Conservation (phyloP, 2,888 invertebrate species). For the Heteropelma amictum region DNA sequence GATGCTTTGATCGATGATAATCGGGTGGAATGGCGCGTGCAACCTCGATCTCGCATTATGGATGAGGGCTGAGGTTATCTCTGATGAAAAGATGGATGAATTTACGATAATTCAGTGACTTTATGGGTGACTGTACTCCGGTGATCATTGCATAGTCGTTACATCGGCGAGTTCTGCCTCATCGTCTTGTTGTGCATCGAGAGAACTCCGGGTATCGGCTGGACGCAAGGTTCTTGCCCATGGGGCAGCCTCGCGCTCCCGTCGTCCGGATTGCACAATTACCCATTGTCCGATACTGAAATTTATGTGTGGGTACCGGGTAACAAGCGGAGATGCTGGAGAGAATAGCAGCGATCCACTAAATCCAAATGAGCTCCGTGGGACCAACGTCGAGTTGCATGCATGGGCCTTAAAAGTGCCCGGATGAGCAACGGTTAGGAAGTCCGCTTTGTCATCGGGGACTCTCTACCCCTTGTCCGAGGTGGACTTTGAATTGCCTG, state of each 20-base stretch:
- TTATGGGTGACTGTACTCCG: slow-evolving; percentile 1
- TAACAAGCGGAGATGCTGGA: slow-evolving; percentile 69
- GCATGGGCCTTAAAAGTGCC: slow-evolving; percentile 67
- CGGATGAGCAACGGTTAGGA: slow-evolving; percentile 72
- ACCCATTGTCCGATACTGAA: slow-evolving; percentile 77
- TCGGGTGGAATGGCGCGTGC: too few relatives aligned
- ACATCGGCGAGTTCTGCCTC: not conserved
- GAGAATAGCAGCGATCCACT: slow-evolving; percentile 64
- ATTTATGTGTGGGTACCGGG: slow-evolving; percentile 76
- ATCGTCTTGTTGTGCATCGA: not conserved
- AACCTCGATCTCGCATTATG: too few relatives aligned
- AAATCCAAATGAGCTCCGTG: slow-evolving; percentile 60
- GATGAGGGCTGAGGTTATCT: too few relatives aligned
- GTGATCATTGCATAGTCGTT: not conserved
- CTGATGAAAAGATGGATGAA: not conserved
- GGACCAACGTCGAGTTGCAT: slow-evolving; percentile 48
- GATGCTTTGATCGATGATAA: too few relatives aligned
- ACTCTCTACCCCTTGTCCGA: too few relatives aligned
- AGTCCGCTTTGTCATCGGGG: slow-evolving; percentile 74
- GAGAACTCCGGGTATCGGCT: slow-evolving; percentile 34
- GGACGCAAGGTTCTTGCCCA: slow-evolving; percentile 54
- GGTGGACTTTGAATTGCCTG: too few relatives aligned
- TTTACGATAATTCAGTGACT: not conserved
- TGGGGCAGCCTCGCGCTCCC: slow-evolving; percentile 61
- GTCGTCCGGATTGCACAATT: slow-evolving; percentile 74